Evolutionary conservation across 1,140 invertebrate species (phyloP), one percentile per base, ranked within the genome.

Genomic region (Leptopilina boulardi): DNA sequence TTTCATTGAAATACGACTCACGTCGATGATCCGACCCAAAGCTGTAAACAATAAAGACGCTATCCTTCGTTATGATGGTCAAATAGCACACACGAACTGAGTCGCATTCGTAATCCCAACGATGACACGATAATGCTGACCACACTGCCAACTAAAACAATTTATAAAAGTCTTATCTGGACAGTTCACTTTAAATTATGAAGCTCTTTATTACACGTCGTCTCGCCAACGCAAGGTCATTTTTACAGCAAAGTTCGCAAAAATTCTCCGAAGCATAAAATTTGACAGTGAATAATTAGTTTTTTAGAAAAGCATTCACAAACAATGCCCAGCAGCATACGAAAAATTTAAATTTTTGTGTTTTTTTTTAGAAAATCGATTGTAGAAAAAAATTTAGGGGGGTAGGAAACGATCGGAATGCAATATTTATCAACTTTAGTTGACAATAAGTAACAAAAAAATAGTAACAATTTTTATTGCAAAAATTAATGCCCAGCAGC

Each of bases 201-300:
- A 83, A 86, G 76, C 85, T 83, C 85, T 87, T 87, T 87, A 87
- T 87, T 85, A 87, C 85, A n/a, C n/a, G n/a, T n/a, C n/a, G 54
- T 15, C 51, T 44, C 74, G 54, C 47, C 5, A 18, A n/a, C 19
- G 51, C 70, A 41, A 15, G 23, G 47, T 51, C 47, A 18, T 5
- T 51, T 42, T 51, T 18, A 38, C 9, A 38, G 47, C 47, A 51
- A 51, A n/a, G 47, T 51, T 51, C 47, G 47, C 47, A 51, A 51
- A 51, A 51, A 51, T 18, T 51, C 47, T n/a, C 18, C n/a, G n/a
- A 51, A n/a, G 47, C 47, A 51, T n/a, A 51, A 51, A 51, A 51
- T 51, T 51, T n/a, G 47, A 51, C 47, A 51, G 47, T 18, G 47
- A 51, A 51, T 51, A 51, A 51, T 51, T 51, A 51, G 18, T 51